These are phyloP conservation scores for Nesoenas mayeri DNA, from an alignment of 2,113 vertebrate genomes.

Conservation along the genomic window DNA sequence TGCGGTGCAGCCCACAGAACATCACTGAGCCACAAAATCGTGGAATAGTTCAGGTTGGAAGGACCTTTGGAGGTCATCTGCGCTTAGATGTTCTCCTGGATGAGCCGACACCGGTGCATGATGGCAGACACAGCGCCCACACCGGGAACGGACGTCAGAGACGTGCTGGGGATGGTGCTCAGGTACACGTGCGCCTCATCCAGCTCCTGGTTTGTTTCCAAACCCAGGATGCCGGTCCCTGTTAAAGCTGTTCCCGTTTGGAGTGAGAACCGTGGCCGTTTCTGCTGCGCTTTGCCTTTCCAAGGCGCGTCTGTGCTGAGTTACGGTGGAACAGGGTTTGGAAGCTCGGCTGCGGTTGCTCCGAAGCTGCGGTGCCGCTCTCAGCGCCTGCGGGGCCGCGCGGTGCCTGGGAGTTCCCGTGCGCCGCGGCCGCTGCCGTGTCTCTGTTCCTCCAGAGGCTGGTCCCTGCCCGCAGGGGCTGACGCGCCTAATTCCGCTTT, in stretches of 20 bases:
- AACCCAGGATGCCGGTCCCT: neutral
- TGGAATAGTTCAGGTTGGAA: too few species aligned
- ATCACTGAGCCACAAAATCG: too few species aligned
- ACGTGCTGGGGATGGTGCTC: neutral
- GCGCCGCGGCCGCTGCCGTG: neutral
- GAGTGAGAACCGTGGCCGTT: neutral
- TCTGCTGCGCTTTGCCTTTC: neutral
- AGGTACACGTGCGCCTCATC: neutral
- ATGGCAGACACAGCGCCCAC: too few species aligned
- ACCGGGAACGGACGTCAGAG: too few species aligned
- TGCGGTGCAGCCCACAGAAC: too few species aligned
- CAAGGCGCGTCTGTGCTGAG: fast-evolving
- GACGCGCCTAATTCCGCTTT: neutral
- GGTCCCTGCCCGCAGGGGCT: neutral
- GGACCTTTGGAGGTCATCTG: too few species aligned
- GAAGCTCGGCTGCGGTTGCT: neutral
- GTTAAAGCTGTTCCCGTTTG: too few species aligned
- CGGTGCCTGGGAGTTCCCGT: neutral
- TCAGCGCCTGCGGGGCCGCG: too few species aligned
- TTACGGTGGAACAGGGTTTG: too few species aligned
- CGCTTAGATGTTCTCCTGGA: too few species aligned
- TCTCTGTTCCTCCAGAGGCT: neutral
- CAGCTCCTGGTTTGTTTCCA: neutral
- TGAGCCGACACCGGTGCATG: too few species aligned
- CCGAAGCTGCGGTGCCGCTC: too few species aligned